Base-by-base conservation (phyloP, 2,888 invertebrate genomes). In the Clusia tigrina region DNA sequence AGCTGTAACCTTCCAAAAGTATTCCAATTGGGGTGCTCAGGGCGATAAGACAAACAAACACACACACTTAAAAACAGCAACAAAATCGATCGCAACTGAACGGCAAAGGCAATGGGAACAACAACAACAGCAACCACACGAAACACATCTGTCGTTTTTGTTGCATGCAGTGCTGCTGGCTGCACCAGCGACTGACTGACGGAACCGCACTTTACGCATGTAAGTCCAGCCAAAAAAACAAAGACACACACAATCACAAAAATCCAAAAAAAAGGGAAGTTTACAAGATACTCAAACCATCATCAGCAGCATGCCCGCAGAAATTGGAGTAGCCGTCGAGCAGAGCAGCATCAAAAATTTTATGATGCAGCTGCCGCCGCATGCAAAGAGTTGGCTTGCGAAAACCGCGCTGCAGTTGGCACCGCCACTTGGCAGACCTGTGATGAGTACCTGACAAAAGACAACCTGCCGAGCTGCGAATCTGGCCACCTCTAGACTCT, bases 291-390 rank as follows among this genome's bases (percentile, higher is more conserved):
- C 42, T 58, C n/a, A n/a, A 25, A n/a, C 60, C 38, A 25, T 5
- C 22, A 53, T 55, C 54, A 52, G 32, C 51, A 54, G 62, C 64
- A 64, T 64, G 69, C 78, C 76, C 76, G 76, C 78, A 79, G 74
- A 78, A 78, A 79, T 76, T 76, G 78, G 78, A 78, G 77, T 74
- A 78, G 71, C 73, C 69, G 69, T 67, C 67, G 64, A 61, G 32
- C 12, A 32, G 32, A 6, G 6, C 12, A 6, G 42, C 48, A 48
- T 48, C 48, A 15, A 48, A 48, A 5, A 20, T 48, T 48, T 48
- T 48, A 48, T 48, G 48, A 20, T 48, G 48, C 48, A 48, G 48
- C 48, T 48, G 48, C 48, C 48, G 15, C 32, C 48, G 22, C 48
- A 48, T 48, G 48, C 48, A 48, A 48, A 18, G 22, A 32, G 5